phyloP scores from a whole-genome alignment of 2,888 invertebrate species.

The Synergus japonicus region DNA sequence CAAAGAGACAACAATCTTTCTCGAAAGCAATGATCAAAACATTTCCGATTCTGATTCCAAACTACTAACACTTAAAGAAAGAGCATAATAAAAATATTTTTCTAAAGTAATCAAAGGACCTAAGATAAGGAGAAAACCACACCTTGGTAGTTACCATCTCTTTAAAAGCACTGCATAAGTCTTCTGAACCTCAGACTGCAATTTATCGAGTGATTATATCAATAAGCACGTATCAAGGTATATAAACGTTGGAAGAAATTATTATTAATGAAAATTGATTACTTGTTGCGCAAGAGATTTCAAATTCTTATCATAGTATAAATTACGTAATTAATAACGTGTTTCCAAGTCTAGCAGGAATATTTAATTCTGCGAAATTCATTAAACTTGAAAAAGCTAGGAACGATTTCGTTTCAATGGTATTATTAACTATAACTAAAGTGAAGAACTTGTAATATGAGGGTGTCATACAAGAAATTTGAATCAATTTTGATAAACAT shows the following conservation, averaged over 20 bases:
- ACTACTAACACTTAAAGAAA: too few relatives aligned
- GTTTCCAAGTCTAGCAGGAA: not conserved
- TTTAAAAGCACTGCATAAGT: not conserved
- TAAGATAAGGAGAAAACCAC: too few relatives aligned
- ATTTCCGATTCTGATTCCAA: not conserved
- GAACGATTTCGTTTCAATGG: too few relatives aligned
- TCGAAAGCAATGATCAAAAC: not conserved
- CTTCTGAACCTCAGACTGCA: not conserved
- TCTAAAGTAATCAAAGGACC: not conserved
- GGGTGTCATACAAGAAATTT: too few relatives aligned
- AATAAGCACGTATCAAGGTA: constrained; percentile 16
- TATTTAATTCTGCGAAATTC: not conserved
- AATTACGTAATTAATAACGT: not conserved
- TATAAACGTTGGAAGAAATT: constrained; percentile 20
- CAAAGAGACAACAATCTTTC: not conserved
- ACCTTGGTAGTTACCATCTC: not conserved
- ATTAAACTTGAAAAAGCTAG: too few relatives aligned
- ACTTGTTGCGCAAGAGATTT: constrained; percentile 4
- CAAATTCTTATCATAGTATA: not conserved
- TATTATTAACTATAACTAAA: too few relatives aligned
- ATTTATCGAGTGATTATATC: constrained; percentile 19
- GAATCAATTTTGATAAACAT: too few relatives aligned
- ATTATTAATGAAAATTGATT: constrained; percentile 34
- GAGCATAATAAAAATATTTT: too few relatives aligned
- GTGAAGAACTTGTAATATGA: too few relatives aligned